Evolutionary conservation across 2,888 invertebrate species (phyloP), one percentile per base, ranked within the genome.

Genomic region (Noctua pronuba): DNA sequence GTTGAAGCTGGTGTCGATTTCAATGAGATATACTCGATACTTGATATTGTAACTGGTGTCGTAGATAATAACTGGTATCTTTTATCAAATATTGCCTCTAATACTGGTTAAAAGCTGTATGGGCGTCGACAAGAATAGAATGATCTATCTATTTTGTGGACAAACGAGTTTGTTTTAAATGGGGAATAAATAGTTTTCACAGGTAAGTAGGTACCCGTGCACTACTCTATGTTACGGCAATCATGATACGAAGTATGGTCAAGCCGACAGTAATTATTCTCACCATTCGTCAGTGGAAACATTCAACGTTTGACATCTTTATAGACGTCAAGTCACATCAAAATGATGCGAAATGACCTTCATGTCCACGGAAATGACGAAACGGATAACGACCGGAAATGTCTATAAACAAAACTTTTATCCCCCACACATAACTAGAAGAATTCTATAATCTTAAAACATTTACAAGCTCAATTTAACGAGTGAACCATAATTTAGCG

Each of bases 21-120:
- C 71, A 83, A 88, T 84, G 75, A 77, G 73, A 44, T 73, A 58
- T 71, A n/a, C 60, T 52, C 41, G 62, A 86, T 71, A 86, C 46
- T 75, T 55, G 65, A 82, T 72, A 83, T 38, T 41, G 65, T 41
- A 41, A 65, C 65, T 46, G 62, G 58, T 84, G 72, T 72, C 55
- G 52, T 60, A 46, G 69, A 69, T 65, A 79, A 38, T 65, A 72
- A 58, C 66, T 66, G 44, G 55, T 49, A 83, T 77, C 13, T 55
- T 75, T 76, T 80, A 80, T 77, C 38, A 65, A 81, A 82, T 65
- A 83, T 77, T 77, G 28, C 16, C 55, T 64, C 24, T 67, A 31
- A 64, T 76, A 76, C 62, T 62, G 31, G 83, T 68, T 80, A 64
- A 76, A 55, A 83, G 79, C 52, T 83, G 44, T 13, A 67, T 62